Base-by-base conservation (phyloP, 2,797 vertebrate genomes). In the Delichon dasypus region DNA sequence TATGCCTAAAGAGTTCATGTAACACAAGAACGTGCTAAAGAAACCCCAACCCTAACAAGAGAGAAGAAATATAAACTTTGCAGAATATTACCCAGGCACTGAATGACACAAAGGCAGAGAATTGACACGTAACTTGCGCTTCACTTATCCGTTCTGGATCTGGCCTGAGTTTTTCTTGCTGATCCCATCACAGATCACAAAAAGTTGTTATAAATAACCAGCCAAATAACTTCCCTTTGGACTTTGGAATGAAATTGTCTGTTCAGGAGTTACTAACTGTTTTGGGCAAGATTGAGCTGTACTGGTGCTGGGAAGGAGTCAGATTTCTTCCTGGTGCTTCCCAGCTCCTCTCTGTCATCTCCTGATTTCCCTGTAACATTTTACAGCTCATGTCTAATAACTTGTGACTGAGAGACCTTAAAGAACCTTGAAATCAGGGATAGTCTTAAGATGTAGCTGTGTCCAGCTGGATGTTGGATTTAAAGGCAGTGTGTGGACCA, bases 261-360 rank as follows among this genome's bases (percentile, higher is more conserved):
- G 5, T 40, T 29, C 17, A 48, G 23, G 50, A 40, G 13, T 61
- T 32, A 53, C 23, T 65, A 54, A 21, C 7, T 27, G 10, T 65
- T 88, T 29, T 55, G 44, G 27, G 8, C 9, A 57, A 10, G 23
- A 44, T 5, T 0, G 0, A 67, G 25, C 40, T 71, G 1, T 36
- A 22, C 7, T 36, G n/a, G 11, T 40, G 34, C n/a, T 48, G 29
- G 29, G 57, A 77, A 76, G 44, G 16, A 54, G 5, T 32, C 32
- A 61, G 1, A 9, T 75, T 74, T 74, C 58, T 68, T 95, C 40
- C 23, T 0, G 5, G 14, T 65, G 14, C 58, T 87, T 90, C 14
- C 53, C 47, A 60, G 21, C 20, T 89, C 8, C 20, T 81, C 29
- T 67, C 17, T 53, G 38, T 16, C 15, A 45, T n/a, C 17, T 74